Percentiles rank a stretch among this genome's conserved stretches.
phyloP scores from a whole-genome alignment of 2,113 vertebrate genomes.

The Catharus fuscescens region DNA sequence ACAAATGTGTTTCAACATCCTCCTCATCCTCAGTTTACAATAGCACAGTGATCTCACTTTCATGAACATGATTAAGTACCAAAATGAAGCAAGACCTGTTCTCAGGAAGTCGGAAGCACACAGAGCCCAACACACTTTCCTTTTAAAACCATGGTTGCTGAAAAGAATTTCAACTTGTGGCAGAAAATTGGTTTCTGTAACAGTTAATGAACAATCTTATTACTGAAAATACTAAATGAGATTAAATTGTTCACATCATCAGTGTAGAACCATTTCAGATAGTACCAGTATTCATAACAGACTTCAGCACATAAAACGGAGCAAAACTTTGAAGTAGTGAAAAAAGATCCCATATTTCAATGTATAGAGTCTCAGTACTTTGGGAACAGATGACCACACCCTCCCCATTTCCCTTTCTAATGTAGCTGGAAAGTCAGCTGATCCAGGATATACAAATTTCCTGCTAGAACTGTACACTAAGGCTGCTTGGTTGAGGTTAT shows the following conservation, averaged over 20 bases:
- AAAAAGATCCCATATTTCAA: not conserved
- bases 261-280: not conserved
- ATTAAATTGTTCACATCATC: not conserved
- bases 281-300: not conserved
- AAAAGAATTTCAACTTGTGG: not conserved
- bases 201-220: not conserved
- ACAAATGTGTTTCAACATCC: not conserved
- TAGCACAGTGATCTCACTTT: not conserved
- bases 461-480: not conserved
- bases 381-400: not conserved
- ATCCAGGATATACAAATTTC: not conserved
- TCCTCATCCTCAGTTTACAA: not conserved
- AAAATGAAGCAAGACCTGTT: not conserved
- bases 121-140: not conserved
- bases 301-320: not conserved
- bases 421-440: not conserved
- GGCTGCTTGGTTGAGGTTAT: not conserved
- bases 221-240: not conserved
- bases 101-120: not conserved
- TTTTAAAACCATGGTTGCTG: not conserved
- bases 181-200: not conserved
- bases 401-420: not conserved
- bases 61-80: not conserved
- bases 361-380: not conserved
- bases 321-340: not conserved